Base-by-base conservation (phyloP, 2,888 invertebrate genomes). In the Himalopsyche japonica region DNA sequence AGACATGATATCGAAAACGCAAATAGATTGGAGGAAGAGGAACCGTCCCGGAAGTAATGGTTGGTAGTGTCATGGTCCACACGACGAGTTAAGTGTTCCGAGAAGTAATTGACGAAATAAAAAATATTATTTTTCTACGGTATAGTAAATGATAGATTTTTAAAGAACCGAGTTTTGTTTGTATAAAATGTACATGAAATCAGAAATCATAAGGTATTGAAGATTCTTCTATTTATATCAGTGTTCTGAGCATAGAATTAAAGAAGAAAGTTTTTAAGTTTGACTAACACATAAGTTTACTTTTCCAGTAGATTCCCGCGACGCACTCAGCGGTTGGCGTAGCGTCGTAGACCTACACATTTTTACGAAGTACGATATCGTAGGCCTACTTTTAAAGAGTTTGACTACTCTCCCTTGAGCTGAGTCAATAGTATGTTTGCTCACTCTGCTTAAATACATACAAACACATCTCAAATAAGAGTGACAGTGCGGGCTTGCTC, bases 241-340 rank as follows among this genome's bases (percentile, higher is more conserved):
- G 43, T 43, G n/a, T 78, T 57, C 77, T 32, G 32, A 70, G 70
- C 27, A 76, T 76, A 47, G 37, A 57, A 57, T 57, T 3, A 57
- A 57, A 57, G 7, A 10, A 57, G 10, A 57, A 49, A 57, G 20
- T 7, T 5, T 20, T 57, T 57, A 57, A 76, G 77, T 30, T 84
- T 76, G 64, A 76, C 81, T 84, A 83, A 80, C 83, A 48, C 70
- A 80, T 80, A 80, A 84, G 84, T 84, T 84, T 79, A 84, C 84
- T 84, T 81, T 79, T 18, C 76, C 57, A 43, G 78, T 32, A 76
- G 76, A 77, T 77, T 43, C 77, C 24, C 32, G 82, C 43, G 47
- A 32, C 32, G 18, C 77, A 34, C 57, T 43, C 43, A 43, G 43
- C 43, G 43, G 43, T 43, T 43, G 15, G 43, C 43, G 43, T 43